Conservation (phyloP, 2,888 invertebrate species). For the Brachypterus glaber region DNA sequence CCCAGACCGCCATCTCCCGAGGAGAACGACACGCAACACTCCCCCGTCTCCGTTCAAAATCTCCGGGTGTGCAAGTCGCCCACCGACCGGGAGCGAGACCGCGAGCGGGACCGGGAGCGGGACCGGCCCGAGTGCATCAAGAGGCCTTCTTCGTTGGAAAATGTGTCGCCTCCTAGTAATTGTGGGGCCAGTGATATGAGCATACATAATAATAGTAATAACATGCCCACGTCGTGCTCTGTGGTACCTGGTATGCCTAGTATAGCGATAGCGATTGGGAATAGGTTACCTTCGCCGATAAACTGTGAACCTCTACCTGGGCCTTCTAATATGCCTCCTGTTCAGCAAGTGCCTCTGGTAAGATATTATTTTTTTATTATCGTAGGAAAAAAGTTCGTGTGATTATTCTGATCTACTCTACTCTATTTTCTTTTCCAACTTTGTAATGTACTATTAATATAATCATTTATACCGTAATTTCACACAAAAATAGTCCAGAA, state of each 20-base stretch:
- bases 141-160: slow-evolving; percentile 29
- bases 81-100: slow-evolving; percentile 18
- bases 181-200: slow-evolving; percentile 50
- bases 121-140: slow-evolving; percentile 19
- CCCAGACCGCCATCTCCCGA: slow-evolving; percentile 18
- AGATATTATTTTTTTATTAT: no score
- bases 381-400: no score
- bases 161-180: slow-evolving; percentile 28
- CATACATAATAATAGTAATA: slow-evolving; percentile 40
- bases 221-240: not conserved
- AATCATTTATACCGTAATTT: no score
- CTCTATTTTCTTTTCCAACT: no score
- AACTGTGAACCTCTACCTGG: slow-evolving; percentile 64
- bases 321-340: slow-evolving; percentile 76
- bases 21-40: slow-evolving; percentile 15
- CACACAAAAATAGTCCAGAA: no score
- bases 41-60: slow-evolving; percentile 22
- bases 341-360: slow-evolving; percentile 84
- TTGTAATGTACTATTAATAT: no score
- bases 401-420: no score
- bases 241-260: not conserved
- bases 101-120: slow-evolving; percentile 20
- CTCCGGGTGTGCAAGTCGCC: slow-evolving; percentile 26
- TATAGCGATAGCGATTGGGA: slow-evolving; percentile 42
- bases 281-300: slow-evolving; percentile 55